Conservation (phyloP, 1,140 invertebrate genomes). For the Drosophila nigrodunni region DNA sequence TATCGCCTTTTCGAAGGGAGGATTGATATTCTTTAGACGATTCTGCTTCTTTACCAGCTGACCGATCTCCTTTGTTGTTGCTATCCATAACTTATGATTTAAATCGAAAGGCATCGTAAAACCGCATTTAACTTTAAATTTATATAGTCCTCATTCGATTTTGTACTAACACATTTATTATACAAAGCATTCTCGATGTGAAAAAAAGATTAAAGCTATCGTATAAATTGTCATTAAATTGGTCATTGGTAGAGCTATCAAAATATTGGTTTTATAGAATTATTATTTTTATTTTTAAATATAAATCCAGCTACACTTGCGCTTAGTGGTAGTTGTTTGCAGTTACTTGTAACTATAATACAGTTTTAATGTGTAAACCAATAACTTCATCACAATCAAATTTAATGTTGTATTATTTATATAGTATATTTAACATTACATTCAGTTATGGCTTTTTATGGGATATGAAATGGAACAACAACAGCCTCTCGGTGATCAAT, state of each 20-base stretch:
- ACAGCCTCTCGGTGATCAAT: constrained; percentile 92
- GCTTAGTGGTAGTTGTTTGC: background rate
- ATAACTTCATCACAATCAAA: constrained; percentile 20
- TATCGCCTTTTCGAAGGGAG: constrained; percentile 54
- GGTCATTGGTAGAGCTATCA: too few relatives aligned
- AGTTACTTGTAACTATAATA: background rate
- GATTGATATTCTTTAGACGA: constrained; percentile 55
- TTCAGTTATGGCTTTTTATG: constrained; percentile 41
- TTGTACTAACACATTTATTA: background rate
- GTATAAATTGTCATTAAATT: too few relatives aligned
- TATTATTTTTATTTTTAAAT: background rate
- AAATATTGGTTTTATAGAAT: background rate
- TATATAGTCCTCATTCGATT: background rate
- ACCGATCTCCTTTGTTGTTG: constrained; percentile 59
- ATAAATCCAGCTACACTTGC: background rate
- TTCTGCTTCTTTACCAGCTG: constrained; percentile 70
- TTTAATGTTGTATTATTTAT: constrained; percentile 20
- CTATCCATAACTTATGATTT: constrained; percentile 72
- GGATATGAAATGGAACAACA: constrained; percentile 90
- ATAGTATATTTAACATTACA: constrained; percentile 31
- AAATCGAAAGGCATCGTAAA: constrained; percentile 68
- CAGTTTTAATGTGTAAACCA: constrained; percentile 5
- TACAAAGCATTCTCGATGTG: background rate
- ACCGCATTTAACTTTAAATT: background rate
- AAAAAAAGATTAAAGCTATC: background rate